phyloP scores from a whole-genome alignment of 2,113 vertebrate species.

The Anhinga anhinga region DNA sequence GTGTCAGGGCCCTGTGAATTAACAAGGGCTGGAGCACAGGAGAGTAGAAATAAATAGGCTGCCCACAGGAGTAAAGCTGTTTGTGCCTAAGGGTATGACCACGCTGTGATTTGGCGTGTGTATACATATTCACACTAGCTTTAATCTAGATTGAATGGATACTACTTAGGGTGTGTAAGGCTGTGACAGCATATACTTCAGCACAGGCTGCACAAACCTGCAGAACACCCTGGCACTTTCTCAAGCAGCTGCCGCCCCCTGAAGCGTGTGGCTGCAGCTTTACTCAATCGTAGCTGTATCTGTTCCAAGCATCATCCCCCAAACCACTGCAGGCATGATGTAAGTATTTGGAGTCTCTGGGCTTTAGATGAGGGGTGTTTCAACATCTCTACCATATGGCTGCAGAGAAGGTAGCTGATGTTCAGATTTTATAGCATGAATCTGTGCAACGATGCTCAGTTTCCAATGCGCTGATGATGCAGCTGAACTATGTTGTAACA shows the following conservation, averaged over 20 bases:
- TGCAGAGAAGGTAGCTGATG: neutral
- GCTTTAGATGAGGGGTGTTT: neutral
- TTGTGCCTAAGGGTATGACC: neutral
- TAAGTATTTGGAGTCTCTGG: neutral
- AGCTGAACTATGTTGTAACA: neutral
- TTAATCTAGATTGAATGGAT: neutral
- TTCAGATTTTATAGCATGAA: neutral
- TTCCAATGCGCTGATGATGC: neutral
- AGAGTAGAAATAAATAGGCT: neutral
- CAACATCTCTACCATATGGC: neutral
- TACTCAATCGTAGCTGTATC: neutral
- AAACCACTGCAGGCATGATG: neutral
- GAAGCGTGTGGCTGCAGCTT: neutral
- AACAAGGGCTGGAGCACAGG: neutral
- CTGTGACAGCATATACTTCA: neutral
- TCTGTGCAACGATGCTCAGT: accelerated
- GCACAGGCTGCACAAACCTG: neutral
- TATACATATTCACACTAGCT: neutral
- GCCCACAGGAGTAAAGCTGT: neutral
- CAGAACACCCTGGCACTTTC: neutral
- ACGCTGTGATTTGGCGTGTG: accelerated
- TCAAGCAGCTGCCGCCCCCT: neutral
- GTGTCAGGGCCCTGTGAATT: neutral
- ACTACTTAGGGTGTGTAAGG: neutral
- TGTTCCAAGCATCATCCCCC: neutral